These are phyloP conservation scores for Pithys albifrons DNA, from an alignment of 2,113 vertebrate species.

Conservation along the genomic window DNA sequence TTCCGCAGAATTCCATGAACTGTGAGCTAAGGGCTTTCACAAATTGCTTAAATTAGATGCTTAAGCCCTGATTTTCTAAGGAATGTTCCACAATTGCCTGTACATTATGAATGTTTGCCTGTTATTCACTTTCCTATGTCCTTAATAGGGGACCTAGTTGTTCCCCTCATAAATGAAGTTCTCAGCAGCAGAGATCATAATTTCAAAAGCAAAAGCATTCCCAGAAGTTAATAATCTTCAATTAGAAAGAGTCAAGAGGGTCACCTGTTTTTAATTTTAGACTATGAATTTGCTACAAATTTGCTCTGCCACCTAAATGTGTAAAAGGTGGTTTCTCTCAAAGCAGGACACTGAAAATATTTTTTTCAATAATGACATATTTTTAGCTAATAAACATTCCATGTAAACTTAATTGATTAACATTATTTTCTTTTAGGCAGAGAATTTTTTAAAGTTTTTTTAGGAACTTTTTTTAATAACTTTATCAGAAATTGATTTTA, in stretches of 20 bases:
- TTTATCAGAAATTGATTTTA: neutral
- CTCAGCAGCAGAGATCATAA: neutral
- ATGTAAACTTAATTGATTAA: neutral
- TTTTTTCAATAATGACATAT: neutral
- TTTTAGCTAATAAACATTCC: neutral
- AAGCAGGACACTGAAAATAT: neutral
- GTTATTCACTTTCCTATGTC: neutral
- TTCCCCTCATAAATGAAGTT: neutral
- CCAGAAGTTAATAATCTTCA: neutral
- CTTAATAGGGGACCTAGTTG: neutral
- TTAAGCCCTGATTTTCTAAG: neutral
- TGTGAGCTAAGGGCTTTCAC: neutral
- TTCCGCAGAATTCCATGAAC: neutral
- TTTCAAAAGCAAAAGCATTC: slow-evolving; percentile 18
- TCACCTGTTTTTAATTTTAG: neutral
- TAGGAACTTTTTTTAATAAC: neutral
- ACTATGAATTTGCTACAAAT: neutral
- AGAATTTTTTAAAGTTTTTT: neutral
- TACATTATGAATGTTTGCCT: neutral
- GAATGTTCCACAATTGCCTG: neutral
- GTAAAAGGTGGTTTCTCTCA: neutral
- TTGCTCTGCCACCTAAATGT: neutral
- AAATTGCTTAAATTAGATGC: slow-evolving; percentile 25
- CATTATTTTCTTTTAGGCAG: neutral
- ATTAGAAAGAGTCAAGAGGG: neutral